Conservation (phyloP, 2,797 vertebrate species). For the Galago senegalensis region DNA sequence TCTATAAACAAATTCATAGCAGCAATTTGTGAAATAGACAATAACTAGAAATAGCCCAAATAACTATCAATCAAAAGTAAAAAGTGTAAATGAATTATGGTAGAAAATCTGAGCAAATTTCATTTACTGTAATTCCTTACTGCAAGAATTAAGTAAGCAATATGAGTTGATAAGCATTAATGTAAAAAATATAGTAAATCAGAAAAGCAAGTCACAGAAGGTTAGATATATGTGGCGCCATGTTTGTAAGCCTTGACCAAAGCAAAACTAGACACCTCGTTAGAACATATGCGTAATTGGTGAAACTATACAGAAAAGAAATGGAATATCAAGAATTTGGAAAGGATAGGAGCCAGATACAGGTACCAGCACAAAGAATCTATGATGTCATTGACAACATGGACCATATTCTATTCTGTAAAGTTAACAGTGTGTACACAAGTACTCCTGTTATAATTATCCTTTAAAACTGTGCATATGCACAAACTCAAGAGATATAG, state of each 20-base stretch:
- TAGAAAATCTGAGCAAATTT: not conserved
- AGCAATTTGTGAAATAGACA: not conserved
- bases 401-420: not conserved
- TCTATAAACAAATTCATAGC: not conserved
- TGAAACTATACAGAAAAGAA: not conserved
- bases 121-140: not conserved
- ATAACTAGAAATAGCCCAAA: slow-evolving; percentile 3
- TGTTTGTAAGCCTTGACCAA: slow-evolving; percentile 6
- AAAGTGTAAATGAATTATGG: not conserved
- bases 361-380: not conserved
- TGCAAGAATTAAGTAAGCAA: not conserved
- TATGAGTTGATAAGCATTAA: not conserved
- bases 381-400: not conserved
- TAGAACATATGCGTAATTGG: too few relatives aligned
- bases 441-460: not conserved
- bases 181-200: not conserved
- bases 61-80: not conserved
- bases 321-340: not conserved
- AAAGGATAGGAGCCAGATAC: not conserved
- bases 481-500: not conserved
- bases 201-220: slow-evolving; percentile 11
- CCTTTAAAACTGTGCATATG: not conserved
- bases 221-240: not conserved
- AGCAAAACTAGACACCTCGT: not conserved
- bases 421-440: not conserved